Percentiles rank a stretch among this genome's conserved stretches.
Conservation (phyloP, 2,113 vertebrate species). For the Cheirogaleus medius region DNA sequence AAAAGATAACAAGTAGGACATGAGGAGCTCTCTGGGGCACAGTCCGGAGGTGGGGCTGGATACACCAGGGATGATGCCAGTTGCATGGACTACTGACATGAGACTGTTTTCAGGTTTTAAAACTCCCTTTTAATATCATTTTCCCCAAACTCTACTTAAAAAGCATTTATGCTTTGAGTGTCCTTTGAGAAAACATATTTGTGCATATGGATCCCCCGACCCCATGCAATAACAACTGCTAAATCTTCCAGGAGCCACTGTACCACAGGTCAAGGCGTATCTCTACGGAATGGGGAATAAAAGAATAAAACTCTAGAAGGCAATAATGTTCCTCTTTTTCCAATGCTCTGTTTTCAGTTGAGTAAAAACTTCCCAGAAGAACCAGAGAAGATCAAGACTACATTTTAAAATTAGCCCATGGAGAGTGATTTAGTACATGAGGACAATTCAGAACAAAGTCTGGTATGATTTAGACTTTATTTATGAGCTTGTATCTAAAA, state of each 20-base stretch:
- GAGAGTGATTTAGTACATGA: constrained; percentile 1
- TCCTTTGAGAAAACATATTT: neutral
- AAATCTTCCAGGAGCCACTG: neutral
- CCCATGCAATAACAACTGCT: neutral
- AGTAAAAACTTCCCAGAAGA: constrained; percentile 7
- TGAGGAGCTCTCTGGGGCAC: neutral
- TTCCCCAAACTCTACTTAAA: neutral
- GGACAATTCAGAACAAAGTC: constrained; percentile 41
- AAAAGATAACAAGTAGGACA: neutral
- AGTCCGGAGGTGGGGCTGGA: neutral
- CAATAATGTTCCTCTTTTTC: neutral
- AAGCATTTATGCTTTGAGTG: neutral
- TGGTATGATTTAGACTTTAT: constrained; percentile 15
- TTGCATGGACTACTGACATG: neutral
- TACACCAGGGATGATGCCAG: neutral
- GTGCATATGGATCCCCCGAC: neutral
- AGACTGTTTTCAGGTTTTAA: neutral
- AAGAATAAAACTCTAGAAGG: neutral
- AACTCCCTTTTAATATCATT: neutral
- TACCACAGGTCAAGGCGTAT: neutral
- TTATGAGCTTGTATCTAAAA: constrained; percentile 3
- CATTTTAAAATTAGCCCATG: constrained; percentile 10
- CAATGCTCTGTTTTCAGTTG: neutral
- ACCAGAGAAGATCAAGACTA: neutral
- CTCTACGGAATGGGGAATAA: neutral